phyloP scores from a whole-genome alignment of 2,888 invertebrate genomes.

The Leuctra nigra region DNA sequence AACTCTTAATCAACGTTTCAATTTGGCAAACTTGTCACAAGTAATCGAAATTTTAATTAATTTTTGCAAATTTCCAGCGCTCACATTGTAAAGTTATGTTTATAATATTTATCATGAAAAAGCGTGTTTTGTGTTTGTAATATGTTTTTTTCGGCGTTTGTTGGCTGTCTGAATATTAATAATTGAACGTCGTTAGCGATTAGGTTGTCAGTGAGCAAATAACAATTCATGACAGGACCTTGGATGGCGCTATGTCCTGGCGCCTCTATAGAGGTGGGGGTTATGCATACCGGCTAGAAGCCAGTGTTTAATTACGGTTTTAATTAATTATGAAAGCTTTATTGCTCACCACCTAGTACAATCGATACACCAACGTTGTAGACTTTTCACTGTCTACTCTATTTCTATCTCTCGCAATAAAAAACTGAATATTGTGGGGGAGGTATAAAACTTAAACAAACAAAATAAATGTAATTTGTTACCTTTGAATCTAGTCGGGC shows the following conservation, averaged over 20 bases:
- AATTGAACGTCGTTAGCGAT: constrained; percentile 41
- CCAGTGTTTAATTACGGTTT: constrained; percentile 42
- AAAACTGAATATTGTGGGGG: too few species aligned
- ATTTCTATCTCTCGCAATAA: too few species aligned
- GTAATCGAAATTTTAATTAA: constrained; percentile 25
- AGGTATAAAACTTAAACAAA: too few species aligned
- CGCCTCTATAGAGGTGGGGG: too few species aligned
- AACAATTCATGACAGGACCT: too few species aligned
- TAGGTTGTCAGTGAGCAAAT: constrained; percentile 31
- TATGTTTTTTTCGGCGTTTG: background rate
- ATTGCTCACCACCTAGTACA: constrained; percentile 21
- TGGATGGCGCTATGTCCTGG: too few species aligned
- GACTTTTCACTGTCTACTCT: too few species aligned
- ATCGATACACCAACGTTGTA: background rate
- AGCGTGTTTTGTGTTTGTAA: too few species aligned
- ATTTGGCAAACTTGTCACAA: constrained; percentile 2
- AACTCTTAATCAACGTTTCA: background rate
- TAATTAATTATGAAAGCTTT: constrained; percentile 43
- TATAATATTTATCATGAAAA: background rate
- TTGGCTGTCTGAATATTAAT: constrained; percentile 32
- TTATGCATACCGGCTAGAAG: background rate
- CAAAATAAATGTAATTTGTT: too few species aligned
- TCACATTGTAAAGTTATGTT: background rate
- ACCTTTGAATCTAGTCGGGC: too few species aligned
- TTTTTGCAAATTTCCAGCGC: constrained; percentile 2